These are phyloP conservation scores for Esox niger DNA, from an alignment of 2,113 vertebrate genomes.

Conservation along the genomic window DNA sequence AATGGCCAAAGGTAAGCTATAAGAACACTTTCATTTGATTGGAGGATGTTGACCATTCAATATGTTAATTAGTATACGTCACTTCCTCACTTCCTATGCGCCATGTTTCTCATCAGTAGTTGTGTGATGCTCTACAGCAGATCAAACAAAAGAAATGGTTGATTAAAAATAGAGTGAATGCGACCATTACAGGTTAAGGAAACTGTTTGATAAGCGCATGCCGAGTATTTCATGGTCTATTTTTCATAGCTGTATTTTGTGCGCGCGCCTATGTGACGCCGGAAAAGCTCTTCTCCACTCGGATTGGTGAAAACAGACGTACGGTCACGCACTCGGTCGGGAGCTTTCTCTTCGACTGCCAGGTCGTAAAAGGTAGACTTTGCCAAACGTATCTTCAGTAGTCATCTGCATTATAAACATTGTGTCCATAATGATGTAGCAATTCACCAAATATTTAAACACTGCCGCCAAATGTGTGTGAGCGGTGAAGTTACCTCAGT, in stretches of 20 bases:
- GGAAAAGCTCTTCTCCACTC: constrained; percentile 36
- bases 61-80: constrained; percentile 44
- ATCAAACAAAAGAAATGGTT: constrained; percentile 30
- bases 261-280: constrained; percentile 52
- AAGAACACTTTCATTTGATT: constrained; percentile 75
- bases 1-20: constrained; percentile 19
- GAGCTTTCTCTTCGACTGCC: constrained; percentile 13
- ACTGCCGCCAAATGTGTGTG: constrained; percentile 1
- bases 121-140: constrained; percentile 21
- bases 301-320: constrained; percentile 33
- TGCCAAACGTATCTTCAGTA: neutral
- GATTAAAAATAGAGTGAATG: neutral
- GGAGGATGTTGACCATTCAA: constrained; percentile 67
- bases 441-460: neutral
- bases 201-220: neutral
- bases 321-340: constrained; percentile 31
- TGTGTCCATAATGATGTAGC: too few species aligned
- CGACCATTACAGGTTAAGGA: neutral
- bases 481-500: neutral
- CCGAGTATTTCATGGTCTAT: neutral
- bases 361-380: constrained; percentile 29
- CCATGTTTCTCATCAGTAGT: constrained; percentile 50
- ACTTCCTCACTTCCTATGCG: constrained; percentile 57
- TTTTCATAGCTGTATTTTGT: constrained; percentile 3
- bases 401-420: neutral